Conservation (phyloP, 1,140 invertebrate species). For the Caenorhabditis tropicalis region DNA sequence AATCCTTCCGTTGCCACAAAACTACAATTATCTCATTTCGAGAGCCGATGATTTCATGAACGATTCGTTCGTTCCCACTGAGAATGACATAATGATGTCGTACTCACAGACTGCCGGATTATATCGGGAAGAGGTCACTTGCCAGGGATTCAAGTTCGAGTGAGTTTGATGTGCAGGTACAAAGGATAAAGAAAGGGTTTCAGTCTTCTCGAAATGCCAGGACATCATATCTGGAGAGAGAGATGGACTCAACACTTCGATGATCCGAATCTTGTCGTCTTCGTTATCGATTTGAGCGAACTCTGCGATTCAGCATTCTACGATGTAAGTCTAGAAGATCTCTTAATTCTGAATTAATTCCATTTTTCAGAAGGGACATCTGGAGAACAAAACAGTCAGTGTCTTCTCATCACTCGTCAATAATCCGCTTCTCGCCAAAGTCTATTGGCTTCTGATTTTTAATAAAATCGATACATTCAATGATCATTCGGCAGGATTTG, state of each 20-base stretch:
- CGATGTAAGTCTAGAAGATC: neutral
- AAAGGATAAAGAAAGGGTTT: neutral
- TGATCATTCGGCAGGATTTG: conserved; percentile 17
- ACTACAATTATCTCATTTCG: neutral
- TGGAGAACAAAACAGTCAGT: neutral
- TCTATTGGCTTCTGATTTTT: conserved; percentile 7
- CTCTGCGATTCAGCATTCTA: neutral
- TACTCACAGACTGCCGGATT: conserved; percentile 8
- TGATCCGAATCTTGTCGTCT: neutral
- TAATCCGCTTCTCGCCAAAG: neutral
- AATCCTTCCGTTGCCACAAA: conserved; percentile 1
- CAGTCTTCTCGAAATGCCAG: conserved; percentile 31
- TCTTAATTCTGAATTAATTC: too few species aligned
- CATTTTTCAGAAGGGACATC: conserved; percentile 19
- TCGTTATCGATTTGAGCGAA: conserved; percentile 23
- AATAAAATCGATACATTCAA: conserved; percentile 26
- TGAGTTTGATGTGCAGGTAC: neutral
- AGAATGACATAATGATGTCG: conserved; percentile 5
- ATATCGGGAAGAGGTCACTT: neutral
- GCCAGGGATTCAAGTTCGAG: conserved; percentile 8
- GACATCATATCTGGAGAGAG: neutral
- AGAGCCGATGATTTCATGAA: neutral
- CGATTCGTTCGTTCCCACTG: neutral
- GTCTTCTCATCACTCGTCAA: neutral
- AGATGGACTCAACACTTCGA: conserved; percentile 11